Evolutionary conservation across 2,797 vertebrate species (phyloP), one percentile per base, ranked within the genome.

Genomic region (Steatocranus sp.): DNA sequence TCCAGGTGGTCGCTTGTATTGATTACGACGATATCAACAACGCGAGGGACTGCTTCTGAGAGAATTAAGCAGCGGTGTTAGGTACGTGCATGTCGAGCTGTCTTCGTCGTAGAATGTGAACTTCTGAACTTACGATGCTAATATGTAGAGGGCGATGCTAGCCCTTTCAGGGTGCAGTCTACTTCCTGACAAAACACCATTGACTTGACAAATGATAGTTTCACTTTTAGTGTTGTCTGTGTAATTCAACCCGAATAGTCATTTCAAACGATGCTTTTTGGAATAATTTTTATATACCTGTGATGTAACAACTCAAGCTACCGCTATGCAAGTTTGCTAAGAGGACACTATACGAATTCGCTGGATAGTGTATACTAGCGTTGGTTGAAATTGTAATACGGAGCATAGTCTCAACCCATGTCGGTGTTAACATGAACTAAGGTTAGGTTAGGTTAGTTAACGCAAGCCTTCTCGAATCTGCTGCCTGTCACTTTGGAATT

Each of bases 61-160:
- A 77, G 46, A 46, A 23, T 32, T n/a, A 6, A 20, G 63, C 83
- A 82, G 49, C 80, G 82, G 79, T 46, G 87, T 93, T 94, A 25
- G 86, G 95, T 91, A 6, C 43, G 7, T 61, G 49, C 53, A 48
- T 78, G 56, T 80, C 46, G 27, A 73, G 12, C 76, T 78, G 46
- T 3, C 2, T 27, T 3, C n/a, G 49, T 48, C 3, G 11, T 32
- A 56, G 7, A 78, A 32, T 18, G 70, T 23, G 79, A 83, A 84
- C 82, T 86, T 80, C 34, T 81, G 12, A 91, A 86, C 74, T 87
- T 49, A 17, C 79, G 50, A 80, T 83, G 93, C 89, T 94, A 92
- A 81, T 58, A 54, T 23, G 46, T 50, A 38, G 14, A 54, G 27
- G 27, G 90, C 86, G 83, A 80, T 75, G 50, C 17, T 85, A 90